Base-by-base conservation (phyloP, 2,113 vertebrate species). In the Periophthalmus modestus region DNA sequence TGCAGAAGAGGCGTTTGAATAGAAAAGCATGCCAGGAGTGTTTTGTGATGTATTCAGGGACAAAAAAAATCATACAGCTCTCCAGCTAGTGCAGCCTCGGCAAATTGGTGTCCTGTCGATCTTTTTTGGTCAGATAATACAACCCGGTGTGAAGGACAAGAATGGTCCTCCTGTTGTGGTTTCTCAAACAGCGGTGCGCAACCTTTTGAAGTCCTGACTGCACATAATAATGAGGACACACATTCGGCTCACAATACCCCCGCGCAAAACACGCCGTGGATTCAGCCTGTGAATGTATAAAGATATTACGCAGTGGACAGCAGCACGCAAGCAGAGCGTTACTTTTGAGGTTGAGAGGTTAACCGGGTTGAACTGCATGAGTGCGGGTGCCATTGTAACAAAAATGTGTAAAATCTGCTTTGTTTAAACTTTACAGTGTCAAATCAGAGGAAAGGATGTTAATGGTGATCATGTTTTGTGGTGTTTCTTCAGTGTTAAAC, bases 101-200 rank as follows among this genome's bases (percentile, higher is more conserved):
- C 62, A 71, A 61, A 77, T 67, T 72, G 71, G 43, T 72, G 62
- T 77, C 74, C 61, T n/a, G n/a, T 74, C 74, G 78, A 57, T 87
- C 62, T 69, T 74, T 75, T 87, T 80, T 58, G 36, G 62, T 81
- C 62, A 69, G 62, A 82, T 85, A 67, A 80, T 75, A 73, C 71
- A 39, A 59, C 68, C 21, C 34, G 54, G 10, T 34, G 69, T 80
- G 57, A 62, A 63, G 0, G 54, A 71, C 65, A 72, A 34, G n/a
- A 79, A 72, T 46, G 28, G 57, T 21, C 50, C 23, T 34, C 62
- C 68, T 18, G 73, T 65, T 39, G 62, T 65, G 34, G 62, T 13
- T 59, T 65, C 34, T 65, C 34, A 43, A 34, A 34, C 59, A 34
- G 59, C 28, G 59, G 59, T 19, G 16, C 0, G 59, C 62, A 39